A percentile compares a stretch with the other conserved stretches of the same genome.
Evolutionary conservation across 2,797 vertebrate species (phyloP).

Genomic region (Allobates femoralis): DNA sequence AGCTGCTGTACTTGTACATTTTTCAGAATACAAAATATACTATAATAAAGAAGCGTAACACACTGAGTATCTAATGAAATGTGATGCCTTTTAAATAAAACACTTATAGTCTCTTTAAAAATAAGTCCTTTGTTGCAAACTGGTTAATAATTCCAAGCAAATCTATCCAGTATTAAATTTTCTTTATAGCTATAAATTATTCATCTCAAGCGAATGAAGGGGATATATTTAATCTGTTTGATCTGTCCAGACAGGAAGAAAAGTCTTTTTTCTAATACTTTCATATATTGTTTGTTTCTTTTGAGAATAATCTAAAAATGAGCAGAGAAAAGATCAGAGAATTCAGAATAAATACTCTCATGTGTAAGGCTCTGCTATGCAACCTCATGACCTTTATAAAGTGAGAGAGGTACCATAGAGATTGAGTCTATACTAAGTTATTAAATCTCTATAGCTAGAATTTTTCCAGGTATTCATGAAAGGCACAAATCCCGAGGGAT

Average conservation of each 20-base stretch:
- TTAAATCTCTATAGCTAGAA: constrained; percentile 40
- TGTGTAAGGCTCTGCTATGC: constrained; percentile 16
- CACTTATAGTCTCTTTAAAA: constrained; percentile 33
- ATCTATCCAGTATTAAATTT: constrained; percentile 42
- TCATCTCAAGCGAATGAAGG: constrained; percentile 34
- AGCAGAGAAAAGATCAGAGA: constrained; percentile 46
- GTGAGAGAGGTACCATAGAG: constrained; percentile 17
- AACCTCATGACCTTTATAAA: constrained; percentile 36
- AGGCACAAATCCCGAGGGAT: constrained; percentile 29
- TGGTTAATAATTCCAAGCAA: constrained; percentile 34
- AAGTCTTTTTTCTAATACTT: constrained; percentile 46
- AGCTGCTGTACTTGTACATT: constrained; percentile 41
- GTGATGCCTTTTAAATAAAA: constrained; percentile 31
- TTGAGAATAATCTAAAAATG: constrained; percentile 49
- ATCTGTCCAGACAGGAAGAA: constrained; percentile 48
- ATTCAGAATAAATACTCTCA: constrained; percentile 42
- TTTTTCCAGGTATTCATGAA: constrained; percentile 40
- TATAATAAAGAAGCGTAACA: constrained; percentile 30
- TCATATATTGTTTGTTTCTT: constrained; percentile 54
- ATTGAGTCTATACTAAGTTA: constrained; percentile 24
- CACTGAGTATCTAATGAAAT: constrained; percentile 38
- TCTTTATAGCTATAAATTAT: constrained; percentile 54
- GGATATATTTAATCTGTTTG: constrained; percentile 55
- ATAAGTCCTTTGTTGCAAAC: constrained; percentile 33
- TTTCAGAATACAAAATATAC: constrained; percentile 43